Conservation (phyloP, 2,888 invertebrate species). For the Mechanitis messenoides region DNA sequence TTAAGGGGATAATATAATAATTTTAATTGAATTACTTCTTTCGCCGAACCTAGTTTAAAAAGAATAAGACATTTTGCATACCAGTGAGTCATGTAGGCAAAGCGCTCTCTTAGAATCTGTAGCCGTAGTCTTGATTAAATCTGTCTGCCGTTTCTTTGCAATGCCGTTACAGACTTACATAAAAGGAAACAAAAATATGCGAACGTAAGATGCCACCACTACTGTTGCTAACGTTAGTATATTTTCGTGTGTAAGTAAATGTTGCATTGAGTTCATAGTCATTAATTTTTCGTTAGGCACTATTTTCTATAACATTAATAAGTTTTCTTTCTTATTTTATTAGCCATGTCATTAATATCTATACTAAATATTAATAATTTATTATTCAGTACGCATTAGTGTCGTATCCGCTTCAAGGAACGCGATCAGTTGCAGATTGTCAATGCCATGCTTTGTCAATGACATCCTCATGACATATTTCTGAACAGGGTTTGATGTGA, state of each 20-base stretch:
- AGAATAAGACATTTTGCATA: constrained; percentile 4
- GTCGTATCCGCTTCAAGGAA: constrained; percentile 23
- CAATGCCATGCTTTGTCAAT: constrained; percentile 26
- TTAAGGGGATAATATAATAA: background rate
- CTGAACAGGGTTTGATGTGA: constrained; percentile 17
- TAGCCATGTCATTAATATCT: background rate
- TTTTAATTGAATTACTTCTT: too few species aligned
- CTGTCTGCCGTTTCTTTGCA: constrained; percentile 20
- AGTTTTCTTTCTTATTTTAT: too few species aligned
- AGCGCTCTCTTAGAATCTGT: constrained; percentile 16
- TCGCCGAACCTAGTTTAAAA: too few species aligned
- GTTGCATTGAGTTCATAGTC: too few species aligned
- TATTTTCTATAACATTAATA: too few species aligned
- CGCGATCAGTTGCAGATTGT: constrained; percentile 17
- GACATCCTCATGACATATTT: constrained; percentile 22
- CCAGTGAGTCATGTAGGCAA: constrained; percentile 18
- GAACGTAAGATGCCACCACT: background rate
- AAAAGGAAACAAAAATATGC: constrained; percentile 9
- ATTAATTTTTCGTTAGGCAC: too few species aligned
- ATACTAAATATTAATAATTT: constrained; percentile 11
- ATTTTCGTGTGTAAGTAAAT: background rate
- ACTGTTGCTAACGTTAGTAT: background rate
- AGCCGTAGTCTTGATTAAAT: constrained; percentile 23
- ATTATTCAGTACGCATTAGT: constrained; percentile 24
- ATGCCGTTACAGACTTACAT: constrained; percentile 19